Percentiles rank a stretch among this genome's conserved stretches.
Conservation (phyloP, 2,797 vertebrate genomes). For the Nyctalus aviator region DNA sequence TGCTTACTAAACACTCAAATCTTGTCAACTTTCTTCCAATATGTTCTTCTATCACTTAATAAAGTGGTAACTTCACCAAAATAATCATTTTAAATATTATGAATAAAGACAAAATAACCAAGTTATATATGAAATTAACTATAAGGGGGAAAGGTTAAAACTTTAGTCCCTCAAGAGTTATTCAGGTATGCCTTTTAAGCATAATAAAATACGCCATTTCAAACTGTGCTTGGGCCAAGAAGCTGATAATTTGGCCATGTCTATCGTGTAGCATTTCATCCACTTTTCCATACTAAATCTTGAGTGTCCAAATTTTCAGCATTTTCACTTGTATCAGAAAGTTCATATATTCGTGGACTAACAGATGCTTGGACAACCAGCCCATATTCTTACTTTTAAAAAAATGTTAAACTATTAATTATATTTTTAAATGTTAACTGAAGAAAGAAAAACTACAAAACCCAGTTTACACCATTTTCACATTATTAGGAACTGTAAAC, state of each 20-base stretch:
- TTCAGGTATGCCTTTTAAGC: neutral
- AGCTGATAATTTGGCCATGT: neutral
- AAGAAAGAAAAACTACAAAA: conserved; percentile 6
- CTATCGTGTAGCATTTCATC: neutral
- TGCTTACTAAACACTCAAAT: conserved; percentile 27
- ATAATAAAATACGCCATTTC: neutral
- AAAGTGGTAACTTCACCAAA: neutral
- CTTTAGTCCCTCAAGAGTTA: neutral
- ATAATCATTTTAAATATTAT: neutral
- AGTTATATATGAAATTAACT: neutral
- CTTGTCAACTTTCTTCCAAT: conserved; percentile 40
- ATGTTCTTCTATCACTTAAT: conserved; percentile 16
- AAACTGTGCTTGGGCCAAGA: neutral
- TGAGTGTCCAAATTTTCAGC: neutral
- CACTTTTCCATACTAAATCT: neutral
- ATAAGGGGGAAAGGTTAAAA: neutral
- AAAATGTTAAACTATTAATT: neutral
- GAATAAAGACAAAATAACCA: neutral
- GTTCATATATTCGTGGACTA: neutral
- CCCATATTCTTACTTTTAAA: conserved; percentile 13
- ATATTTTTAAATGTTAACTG: neutral
- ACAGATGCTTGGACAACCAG: neutral
- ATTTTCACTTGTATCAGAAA: conserved; percentile 43
- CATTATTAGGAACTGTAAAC: neutral
- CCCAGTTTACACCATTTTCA: neutral